phyloP scores from a whole-genome alignment of 2,888 invertebrate species.

The Erebia aethiops region DNA sequence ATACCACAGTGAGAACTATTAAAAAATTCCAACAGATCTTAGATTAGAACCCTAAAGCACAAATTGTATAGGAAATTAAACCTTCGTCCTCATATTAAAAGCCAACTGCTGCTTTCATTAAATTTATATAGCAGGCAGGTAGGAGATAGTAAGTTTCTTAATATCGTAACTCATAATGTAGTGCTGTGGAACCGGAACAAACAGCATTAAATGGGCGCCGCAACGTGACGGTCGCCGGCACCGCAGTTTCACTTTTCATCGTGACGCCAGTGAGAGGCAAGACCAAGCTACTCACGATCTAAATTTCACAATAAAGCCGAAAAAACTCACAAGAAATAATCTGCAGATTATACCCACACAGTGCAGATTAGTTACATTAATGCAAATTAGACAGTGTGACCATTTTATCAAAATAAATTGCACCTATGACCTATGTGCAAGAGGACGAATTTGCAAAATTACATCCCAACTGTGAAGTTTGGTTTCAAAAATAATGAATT shows the following conservation, averaged over 20 bases:
- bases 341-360: conserved; percentile 22
- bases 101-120: background rate
- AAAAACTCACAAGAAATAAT: conserved; percentile 52
- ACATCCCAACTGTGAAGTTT: background rate
- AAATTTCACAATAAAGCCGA: conserved; percentile 77
- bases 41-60: conserved; percentile 15
- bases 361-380: background rate
- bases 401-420: background rate
- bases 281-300: conserved; percentile 66
- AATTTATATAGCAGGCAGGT: background rate
- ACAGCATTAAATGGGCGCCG: conserved; percentile 63
- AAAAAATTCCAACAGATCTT: conserved; percentile 57
- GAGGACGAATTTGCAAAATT: background rate
- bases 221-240: conserved; percentile 71
- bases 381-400: conserved; percentile 1
- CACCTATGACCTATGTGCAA: background rate
- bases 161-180: conserved; percentile 46
- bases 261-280: conserved; percentile 73
- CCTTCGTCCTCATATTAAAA: background rate
- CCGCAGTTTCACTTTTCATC: conserved; percentile 81
- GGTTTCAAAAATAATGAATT: background rate
- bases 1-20: conserved; percentile 71
- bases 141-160: conserved; percentile 27
- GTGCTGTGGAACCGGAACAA: conserved; percentile 73
- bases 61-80: conserved; percentile 16